Base-by-base conservation (phyloP, 1,140 invertebrate genomes). In the Ooceraea biroi region DNA sequence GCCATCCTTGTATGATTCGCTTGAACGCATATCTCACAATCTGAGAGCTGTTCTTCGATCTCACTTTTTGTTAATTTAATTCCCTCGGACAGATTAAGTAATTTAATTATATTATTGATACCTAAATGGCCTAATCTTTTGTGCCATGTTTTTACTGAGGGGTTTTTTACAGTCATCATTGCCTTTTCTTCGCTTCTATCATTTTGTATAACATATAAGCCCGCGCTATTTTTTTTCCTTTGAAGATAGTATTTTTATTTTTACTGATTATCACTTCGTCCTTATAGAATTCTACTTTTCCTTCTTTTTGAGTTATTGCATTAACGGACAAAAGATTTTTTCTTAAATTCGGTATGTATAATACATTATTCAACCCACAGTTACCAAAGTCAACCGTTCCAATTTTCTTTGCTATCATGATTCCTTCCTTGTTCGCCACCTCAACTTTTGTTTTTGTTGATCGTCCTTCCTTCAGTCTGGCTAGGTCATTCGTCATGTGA, bases 11-110 rank as follows among this genome's bases (percentile, higher is more conserved):
- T 30, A 8, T 76, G 68, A 66, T 85, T 77, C 10, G 77, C 65
- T 14, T 83, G 58, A 8, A 78, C 78, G 25, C 73, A 87, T 8
- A 41, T 69, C 25, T 83, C 73, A 66, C 72, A 83, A 44, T 65
- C 22, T 3, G 36, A 65, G 0, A 65, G 11, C 4, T 65, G 61
- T 14, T 65, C 36, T 44, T 14, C n/a, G 1, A 44, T 44, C 19
- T 46, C 36, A 5, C 7, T 0, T 3, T 48, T 74, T 22, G 10
- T 77, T 10, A 76, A 11, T 46, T 63, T 76, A 27, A 74, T 76
- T 5, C 46, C 14, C 48, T 76, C 36, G 0, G 22, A 30, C 1
- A 65, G 14, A 36, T 65, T 14, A 8, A 76, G 27, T 4, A 76
- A 27, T 52, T 76, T 63, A 0, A 30, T 19, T 44, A 76, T 76